These are phyloP conservation scores for Spodoptera littoralis DNA, from an alignment of 2,888 invertebrate species.

Conservation along the genomic window DNA sequence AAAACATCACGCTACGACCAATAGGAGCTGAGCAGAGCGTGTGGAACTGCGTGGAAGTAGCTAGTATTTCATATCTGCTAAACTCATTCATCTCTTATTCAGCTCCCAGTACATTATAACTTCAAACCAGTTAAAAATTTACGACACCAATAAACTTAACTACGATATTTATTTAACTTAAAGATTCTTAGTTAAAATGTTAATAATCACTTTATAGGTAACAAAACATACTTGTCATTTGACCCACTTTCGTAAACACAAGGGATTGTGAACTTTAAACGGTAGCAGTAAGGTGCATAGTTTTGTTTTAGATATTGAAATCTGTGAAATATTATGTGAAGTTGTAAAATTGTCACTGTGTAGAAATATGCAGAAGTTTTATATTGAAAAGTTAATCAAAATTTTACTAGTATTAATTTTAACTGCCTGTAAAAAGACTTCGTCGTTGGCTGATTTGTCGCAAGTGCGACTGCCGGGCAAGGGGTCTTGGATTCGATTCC, in stretches of 20 bases:
- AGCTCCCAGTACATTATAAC: conserved; percentile 3
- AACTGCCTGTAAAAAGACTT: no score
- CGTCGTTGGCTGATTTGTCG: no score
- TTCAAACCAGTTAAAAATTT: conserved; percentile 55
- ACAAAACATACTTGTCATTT: conserved; percentile 48
- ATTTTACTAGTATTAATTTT: no score
- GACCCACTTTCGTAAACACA: conserved; percentile 34
- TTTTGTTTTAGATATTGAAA: conserved; percentile 1
- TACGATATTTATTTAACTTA: conserved; percentile 59
- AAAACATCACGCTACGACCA: no score
- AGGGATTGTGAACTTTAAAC: conserved; percentile 21
- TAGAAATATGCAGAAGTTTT: conserved; percentile 12
- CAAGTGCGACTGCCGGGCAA: no score
- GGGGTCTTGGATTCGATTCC: no score
- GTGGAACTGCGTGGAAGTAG: no score
- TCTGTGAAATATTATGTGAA: conserved; percentile 35
- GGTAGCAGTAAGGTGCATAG: background rate
- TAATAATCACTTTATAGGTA: conserved; percentile 56
- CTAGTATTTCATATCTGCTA: background rate
- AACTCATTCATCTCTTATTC: conserved; percentile 6
- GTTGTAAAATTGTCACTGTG: conserved; percentile 21
- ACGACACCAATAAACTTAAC: conserved; percentile 60
- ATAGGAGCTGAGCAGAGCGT: no score
- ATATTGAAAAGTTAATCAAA: background rate
- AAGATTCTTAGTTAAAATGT: conserved; percentile 61